Percentiles rank a stretch among this genome's conserved stretches.
phyloP scores from a whole-genome alignment of 2,113 vertebrate species.

The Callipepla squamata region DNA sequence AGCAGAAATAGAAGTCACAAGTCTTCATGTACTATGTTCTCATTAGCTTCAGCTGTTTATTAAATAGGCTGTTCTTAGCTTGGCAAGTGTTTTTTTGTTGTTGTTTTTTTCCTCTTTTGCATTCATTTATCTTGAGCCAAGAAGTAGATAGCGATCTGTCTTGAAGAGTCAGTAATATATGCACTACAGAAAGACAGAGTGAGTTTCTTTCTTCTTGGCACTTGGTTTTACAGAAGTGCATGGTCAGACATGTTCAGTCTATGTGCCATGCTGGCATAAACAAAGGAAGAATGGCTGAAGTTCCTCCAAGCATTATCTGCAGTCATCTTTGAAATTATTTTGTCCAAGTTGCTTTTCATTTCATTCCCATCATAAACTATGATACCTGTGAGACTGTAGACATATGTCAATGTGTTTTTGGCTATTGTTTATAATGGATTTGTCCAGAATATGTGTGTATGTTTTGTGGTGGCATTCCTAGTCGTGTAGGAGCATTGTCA shows the following conservation, averaged over 20 bases:
- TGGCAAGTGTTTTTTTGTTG: neutral
- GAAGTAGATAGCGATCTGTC: neutral
- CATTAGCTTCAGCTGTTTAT: neutral
- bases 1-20: neutral
- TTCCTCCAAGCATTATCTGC: neutral
- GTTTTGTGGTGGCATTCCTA: neutral
- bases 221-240: neutral
- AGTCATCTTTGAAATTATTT: neutral
- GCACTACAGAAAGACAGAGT: neutral
- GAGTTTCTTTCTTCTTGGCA: slow-evolving; percentile 10
- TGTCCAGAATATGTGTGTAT: neutral
- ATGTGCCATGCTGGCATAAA: neutral
- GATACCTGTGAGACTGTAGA: neutral
- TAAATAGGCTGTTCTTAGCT: neutral
- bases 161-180: neutral
- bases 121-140: neutral
- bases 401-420: neutral
- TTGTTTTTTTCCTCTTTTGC: neutral
- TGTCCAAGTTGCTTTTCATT: neutral
- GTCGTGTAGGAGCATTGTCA: neutral
- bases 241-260: slow-evolving; percentile 1
- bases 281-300: neutral
- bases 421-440: neutral
- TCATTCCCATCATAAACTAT: neutral
- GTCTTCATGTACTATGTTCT: neutral